Base-by-base conservation (phyloP, 1,140 invertebrate species). In the Hermatobates lingyangjiaoensis region DNA sequence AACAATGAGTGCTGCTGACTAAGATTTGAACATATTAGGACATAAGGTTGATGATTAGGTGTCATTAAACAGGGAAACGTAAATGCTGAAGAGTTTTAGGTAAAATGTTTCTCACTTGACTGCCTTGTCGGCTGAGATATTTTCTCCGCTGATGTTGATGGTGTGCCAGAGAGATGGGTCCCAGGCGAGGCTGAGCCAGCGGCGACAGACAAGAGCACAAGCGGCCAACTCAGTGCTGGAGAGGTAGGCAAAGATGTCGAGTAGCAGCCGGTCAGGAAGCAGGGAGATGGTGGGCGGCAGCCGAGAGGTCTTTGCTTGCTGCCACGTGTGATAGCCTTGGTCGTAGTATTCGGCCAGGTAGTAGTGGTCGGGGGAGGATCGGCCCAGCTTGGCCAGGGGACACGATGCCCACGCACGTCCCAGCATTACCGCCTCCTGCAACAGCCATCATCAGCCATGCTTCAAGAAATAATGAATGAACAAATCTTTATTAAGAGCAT, bases 121-220 rank as follows among this genome's bases (percentile, higher is more conserved):
- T 50, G 81, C 75, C 60, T 74, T 72, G 66, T 85, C 81, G 0
- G 77, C 79, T 54, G 75, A 75, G 1, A 81, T 64, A 30, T 68
- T 66, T 54, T 77, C 76, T 28, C 79, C 78, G 30, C 73, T 69
- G 27, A 85, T 64, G 3, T 68, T 71, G 38, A 86, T 78, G 21
- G 69, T 71, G 50, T 76, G 72, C 86, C 85, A 90, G 1, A 90
- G 67, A 1, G 71, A 66, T 3, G 82, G 82, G 14, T 81, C 77
- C 86, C 86, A 89, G 15, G 80, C 83, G 21, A 91, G 73, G 40
- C 78, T 71, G 63, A 87, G 83, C 70, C 89, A 89, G 24, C 83
- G 68, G 14, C 78, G 68, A 59, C 85, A 91, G 0, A 91, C 87
- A 12, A 83, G 72, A 0, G 87, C 80, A 63, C 84, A 75, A 20